Percentiles rank a stretch among this genome's conserved stretches.
These are phyloP conservation scores for Peromyscus polionotus DNA, from an alignment of 2,113 vertebrate species.

Conservation along the genomic window DNA sequence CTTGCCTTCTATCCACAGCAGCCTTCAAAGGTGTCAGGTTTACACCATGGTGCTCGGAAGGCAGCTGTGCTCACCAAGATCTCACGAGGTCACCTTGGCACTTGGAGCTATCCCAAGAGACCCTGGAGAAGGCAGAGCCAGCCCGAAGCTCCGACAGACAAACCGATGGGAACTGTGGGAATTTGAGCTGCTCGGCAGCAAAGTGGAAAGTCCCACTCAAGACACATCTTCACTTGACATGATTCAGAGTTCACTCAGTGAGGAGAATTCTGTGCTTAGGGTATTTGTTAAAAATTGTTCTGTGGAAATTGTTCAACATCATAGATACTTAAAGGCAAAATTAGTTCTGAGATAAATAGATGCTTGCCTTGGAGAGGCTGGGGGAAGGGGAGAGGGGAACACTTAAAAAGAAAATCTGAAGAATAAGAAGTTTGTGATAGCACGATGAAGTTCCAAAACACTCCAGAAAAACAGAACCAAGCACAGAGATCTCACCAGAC, in stretches of 20 bases:
- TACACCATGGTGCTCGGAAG: not conserved
- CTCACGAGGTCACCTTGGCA: too few relatives aligned
- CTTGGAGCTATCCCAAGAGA: not conserved
- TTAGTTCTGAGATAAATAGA: not conserved
- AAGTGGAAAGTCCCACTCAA: not conserved
- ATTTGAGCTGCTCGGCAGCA: not conserved
- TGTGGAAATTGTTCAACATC: not conserved
- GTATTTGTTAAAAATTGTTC: conserved; percentile 35
- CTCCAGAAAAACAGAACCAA: not conserved
- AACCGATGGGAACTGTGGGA: not conserved
- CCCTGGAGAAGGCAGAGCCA: not conserved
- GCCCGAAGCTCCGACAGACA: not conserved
- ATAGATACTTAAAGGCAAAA: not conserved
- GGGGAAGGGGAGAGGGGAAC: rapidly evolving
- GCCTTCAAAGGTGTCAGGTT: conserved; percentile 25
- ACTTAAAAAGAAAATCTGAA: conserved; percentile 20
- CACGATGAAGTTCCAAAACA: not conserved
- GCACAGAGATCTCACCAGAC: not conserved
- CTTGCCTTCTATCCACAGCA: not conserved
- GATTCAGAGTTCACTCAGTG: not conserved
- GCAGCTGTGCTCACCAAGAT: not conserved
- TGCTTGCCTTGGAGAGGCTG: not conserved
- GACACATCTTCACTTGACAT: conserved; percentile 27
- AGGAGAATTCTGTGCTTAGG: not conserved
- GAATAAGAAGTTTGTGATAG: not conserved